Evolutionary conservation across 2,113 vertebrate species (phyloP), one percentile per base, ranked within the genome.

Genomic region (Camarhynchus parvulus): DNA sequence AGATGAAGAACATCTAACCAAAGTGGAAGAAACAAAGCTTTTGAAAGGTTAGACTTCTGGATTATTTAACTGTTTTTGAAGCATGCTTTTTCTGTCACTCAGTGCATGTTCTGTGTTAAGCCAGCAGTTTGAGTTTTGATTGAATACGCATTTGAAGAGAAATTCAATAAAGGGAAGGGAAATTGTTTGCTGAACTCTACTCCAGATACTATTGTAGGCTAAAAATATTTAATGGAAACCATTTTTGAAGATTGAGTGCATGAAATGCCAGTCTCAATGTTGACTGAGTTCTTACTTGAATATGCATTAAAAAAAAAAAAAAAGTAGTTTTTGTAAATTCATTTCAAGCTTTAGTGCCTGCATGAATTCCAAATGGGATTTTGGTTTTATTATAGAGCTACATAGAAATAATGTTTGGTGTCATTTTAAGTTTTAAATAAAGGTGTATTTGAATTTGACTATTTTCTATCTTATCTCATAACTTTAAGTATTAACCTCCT

Each of bases 1-100:
- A 96, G 98, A 98, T 50, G 98, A 98, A 96, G 98, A 97, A 94
- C 98, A 98, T 98, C 98, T 98, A 96, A 98, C 98, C 95, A 98
- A 98, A 98, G 98, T 96, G 86, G 98, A 98, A 97, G 98, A 98
- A 96, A 97, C 97, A 95, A 98, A 98, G 96, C 97, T 98, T 97
- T 98, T 98, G 94, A 98, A 98, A 98, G 98, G 98, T 98, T 97
- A 83, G 98, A 97, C 67, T 94, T 96, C 74, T 97, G 73, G 75
- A 89, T 96, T 95, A 87, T 96, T 79, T 94, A 41, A 92, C 63
- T 74, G 56, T 68, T 97, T 95, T 96, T 68, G 81, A 73, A 95
- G 61, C 76, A 91, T 96, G 86, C 82, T 92, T 93, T 92, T 78
- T 70, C 7, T 91, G 72, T 94, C 56, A 85, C 72, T 87, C 53